Base-by-base conservation (phyloP, 2,888 invertebrate genomes). In the Cyclophora punctaria region DNA sequence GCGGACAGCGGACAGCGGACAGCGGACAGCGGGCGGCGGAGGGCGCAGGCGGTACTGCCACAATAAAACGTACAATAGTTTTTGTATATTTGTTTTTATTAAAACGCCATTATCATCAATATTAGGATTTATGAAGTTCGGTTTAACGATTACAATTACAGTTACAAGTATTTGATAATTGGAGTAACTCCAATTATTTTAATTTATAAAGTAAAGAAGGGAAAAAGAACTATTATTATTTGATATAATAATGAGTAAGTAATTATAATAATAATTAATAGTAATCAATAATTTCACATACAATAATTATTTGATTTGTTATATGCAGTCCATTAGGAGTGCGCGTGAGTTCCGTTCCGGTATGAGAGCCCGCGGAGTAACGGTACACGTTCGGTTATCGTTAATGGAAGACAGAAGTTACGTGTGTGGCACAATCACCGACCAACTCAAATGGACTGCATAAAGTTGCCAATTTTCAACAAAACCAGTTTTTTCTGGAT, bases 61-160 rank as follows among this genome's bases (percentile, higher is more conserved):
- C 62, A 88, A 87, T 87, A 79, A 88, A 87, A 88, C 86, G 69
- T 78, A 68, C 80, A 75, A 73, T 78, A 60, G 61, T 73, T 80
- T 87, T 83, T 83, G 79, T 80, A 82, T 87, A 86, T 80, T 83
- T 86, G 80, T 86, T 88, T 88, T 88, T 87, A 87, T 88, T 86
- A 88, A 88, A 88, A 86, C 88, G 87, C 87, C 87, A 87, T 88
- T 84, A 86, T 86, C 80, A 85, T 88, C 86, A 86, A 83, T 88
- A 87, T 88, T 87, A 88, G 86, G 88, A 88, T 85, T 87, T 86
- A 87, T 84, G 88, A 87, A 87, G 85, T 85, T 85, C 85, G 75
- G 86, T 87, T 84, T 86, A 87, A 86, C 86, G 84, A 84, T 86
- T 87, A 88, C 87, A 87, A 80, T 82, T 64, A 64, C 63, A 64